phyloP scores from a whole-genome alignment of 2,113 vertebrate species.

The Myanophis thanlyinensis region DNA sequence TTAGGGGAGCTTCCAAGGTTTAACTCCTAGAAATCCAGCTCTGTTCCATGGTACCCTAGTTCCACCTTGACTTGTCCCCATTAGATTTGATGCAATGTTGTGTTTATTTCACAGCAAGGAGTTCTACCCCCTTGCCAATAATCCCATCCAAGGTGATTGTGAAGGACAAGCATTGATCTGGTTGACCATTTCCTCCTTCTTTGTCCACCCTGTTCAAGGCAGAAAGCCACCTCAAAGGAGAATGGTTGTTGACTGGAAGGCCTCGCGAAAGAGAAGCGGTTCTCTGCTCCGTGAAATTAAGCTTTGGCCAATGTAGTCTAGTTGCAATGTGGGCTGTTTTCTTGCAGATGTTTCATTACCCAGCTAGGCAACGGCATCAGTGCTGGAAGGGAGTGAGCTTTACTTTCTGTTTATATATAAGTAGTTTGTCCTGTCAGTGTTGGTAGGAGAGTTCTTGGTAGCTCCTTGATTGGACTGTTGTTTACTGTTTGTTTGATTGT shows the following conservation, averaged over 20 bases:
- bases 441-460: background rate
- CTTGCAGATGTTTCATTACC: background rate
- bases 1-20: background rate
- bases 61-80: background rate
- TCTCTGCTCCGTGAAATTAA: background rate
- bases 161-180: background rate
- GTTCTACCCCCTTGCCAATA: background rate
- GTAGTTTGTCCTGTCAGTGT: background rate
- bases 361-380: background rate
- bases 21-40: background rate
- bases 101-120: background rate
- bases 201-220: background rate
- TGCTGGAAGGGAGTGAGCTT: background rate
- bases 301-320: background rate
- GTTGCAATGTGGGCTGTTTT: background rate
- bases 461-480: background rate
- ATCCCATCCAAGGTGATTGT: background rate
- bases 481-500: too few species aligned
- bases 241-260: background rate
- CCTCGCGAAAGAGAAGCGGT: background rate
- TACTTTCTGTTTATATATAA: background rate
- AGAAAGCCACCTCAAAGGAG: background rate
- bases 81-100: too few species aligned
- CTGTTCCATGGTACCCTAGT: background rate
- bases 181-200: background rate